These are phyloP conservation scores for Pao palembangensis DNA, from an alignment of 2,113 vertebrate genomes.

Conservation along the genomic window DNA sequence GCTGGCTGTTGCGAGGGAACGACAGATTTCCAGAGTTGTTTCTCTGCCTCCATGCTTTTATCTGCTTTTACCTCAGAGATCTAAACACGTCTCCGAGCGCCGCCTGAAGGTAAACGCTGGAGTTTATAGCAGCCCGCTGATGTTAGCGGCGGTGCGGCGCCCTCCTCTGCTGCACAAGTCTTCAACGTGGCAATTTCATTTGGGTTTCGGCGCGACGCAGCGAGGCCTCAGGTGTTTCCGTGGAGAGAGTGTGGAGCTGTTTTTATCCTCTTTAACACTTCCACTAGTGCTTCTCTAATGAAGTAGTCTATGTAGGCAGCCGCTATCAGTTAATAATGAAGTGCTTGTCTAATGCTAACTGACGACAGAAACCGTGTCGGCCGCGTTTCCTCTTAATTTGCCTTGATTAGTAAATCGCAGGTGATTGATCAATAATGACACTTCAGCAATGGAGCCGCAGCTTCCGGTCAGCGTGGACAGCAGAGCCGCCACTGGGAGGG, in stretches of 20 bases:
- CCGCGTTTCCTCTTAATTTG: constrained; percentile 8
- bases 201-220: background rate
- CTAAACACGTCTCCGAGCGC: too few species aligned
- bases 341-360: constrained; percentile 28
- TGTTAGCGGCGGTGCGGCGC: too few species aligned
- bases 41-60: too few species aligned
- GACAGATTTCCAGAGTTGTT: too few species aligned
- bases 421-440: constrained; percentile 43
- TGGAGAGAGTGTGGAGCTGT: background rate
- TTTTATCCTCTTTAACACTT: background rate
- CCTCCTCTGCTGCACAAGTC: too few species aligned
- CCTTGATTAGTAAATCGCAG: background rate
- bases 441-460: constrained; percentile 22
- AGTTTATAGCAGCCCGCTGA: too few species aligned
- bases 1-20: too few species aligned
- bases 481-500: constrained; percentile 11
- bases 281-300: background rate
- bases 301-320: background rate
- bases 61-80: too few species aligned
- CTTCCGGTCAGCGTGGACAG: constrained; percentile 15
- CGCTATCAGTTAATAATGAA: constrained; percentile 34
- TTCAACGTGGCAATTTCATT: background rate
- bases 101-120: too few species aligned
- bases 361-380: constrained; percentile 25
- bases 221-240: background rate